Conservation (phyloP, 2,888 invertebrate genomes). For the Drosophila bunnanda region DNA sequence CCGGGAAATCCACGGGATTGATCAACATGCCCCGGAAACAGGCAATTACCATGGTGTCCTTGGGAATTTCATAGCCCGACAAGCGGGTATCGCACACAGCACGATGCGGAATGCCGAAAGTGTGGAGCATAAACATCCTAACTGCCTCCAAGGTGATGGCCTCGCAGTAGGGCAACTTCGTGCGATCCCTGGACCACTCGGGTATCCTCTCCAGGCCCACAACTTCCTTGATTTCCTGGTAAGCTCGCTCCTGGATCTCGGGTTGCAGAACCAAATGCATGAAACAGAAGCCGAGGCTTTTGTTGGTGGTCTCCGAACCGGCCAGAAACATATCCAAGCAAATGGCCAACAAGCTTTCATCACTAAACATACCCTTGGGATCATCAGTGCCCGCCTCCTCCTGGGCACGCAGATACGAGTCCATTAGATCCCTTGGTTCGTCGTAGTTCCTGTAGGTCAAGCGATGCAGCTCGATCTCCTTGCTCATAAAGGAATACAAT, state of each 20-base stretch:
- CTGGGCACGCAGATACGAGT: slow-evolving; percentile 90
- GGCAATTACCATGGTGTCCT: slow-evolving; percentile 92
- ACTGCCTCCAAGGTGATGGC: slow-evolving; percentile 91
- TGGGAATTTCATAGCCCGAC: slow-evolving; percentile 90
- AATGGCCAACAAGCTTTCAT: slow-evolving; percentile 91
- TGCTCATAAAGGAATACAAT: slow-evolving; percentile 90
- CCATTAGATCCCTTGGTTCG: slow-evolving; percentile 92
- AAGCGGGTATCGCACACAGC: slow-evolving; percentile 90
- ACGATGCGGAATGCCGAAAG: slow-evolving; percentile 92
- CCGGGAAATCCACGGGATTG: slow-evolving; percentile 88
- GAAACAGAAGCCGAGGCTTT: slow-evolving; percentile 91
- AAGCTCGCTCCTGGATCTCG: slow-evolving; percentile 90
- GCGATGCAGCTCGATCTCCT: slow-evolving; percentile 90
- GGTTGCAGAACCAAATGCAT: slow-evolving; percentile 90
- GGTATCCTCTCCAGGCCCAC: slow-evolving; percentile 90
- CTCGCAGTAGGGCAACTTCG: slow-evolving; percentile 92
- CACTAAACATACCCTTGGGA: slow-evolving; percentile 87
- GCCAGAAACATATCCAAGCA: slow-evolving; percentile 95
- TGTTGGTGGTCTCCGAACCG: slow-evolving; percentile 93
- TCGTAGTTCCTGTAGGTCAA: slow-evolving; percentile 86
- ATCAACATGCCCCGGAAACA: slow-evolving; percentile 91
- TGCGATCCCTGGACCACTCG: slow-evolving; percentile 88
- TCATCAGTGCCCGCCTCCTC: slow-evolving; percentile 81
- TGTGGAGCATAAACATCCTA: slow-evolving; percentile 91
- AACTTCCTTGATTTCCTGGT: slow-evolving; percentile 91